Evolutionary conservation across 2,888 invertebrate genomes (phyloP).

Genomic region (Odontothrips loti): DNA sequence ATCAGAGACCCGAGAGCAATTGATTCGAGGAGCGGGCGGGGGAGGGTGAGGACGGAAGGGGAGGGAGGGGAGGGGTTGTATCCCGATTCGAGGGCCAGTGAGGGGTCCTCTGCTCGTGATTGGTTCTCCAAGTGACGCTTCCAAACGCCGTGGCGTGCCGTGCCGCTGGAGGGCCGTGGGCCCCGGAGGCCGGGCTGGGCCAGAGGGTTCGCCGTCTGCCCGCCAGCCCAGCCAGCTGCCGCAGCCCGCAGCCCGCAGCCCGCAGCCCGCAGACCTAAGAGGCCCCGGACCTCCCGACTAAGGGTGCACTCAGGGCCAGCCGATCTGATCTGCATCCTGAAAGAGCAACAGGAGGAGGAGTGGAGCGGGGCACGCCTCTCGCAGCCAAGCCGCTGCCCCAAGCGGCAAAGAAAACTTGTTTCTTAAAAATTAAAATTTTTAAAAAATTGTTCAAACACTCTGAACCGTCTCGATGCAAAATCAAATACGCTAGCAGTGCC

Average conservation of each 20-base stretch:
- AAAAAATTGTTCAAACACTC: background rate
- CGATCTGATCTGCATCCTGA: background rate
- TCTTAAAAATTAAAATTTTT: background rate
- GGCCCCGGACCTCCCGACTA: background rate
- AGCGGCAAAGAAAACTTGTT: background rate
- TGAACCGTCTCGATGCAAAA: background rate
- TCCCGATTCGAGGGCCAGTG: background rate
- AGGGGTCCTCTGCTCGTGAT: background rate
- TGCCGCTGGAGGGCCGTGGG: background rate
- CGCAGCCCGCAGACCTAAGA: background rate
- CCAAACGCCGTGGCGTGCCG: background rate
- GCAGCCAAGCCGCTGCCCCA: background rate
- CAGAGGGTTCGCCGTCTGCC: background rate
- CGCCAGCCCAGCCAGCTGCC: background rate
- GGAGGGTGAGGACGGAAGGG: background rate
- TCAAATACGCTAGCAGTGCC: background rate
- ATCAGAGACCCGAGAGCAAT: slow-evolving; percentile 13
- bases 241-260: too few species aligned
- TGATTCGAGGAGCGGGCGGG: background rate
- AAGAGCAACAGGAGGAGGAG: background rate
- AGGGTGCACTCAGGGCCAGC: background rate
- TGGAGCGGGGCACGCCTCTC: too few species aligned
- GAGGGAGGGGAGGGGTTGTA: background rate
- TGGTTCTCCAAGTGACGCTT: background rate
- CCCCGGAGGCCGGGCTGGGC: background rate